Conservation (phyloP, 2,113 vertebrate species). For the Ophiodon elongatus region DNA sequence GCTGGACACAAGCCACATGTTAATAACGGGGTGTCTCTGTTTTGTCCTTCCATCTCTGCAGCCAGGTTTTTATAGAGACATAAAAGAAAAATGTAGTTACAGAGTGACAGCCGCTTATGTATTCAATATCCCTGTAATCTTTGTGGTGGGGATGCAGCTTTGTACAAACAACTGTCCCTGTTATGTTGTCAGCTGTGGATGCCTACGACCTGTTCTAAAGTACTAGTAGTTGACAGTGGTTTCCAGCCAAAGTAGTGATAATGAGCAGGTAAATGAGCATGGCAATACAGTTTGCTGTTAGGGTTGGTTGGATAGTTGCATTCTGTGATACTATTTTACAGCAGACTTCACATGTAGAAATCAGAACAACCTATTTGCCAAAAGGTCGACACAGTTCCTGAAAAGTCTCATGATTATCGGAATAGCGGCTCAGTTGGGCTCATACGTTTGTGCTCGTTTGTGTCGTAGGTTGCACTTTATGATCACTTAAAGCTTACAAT, state of each 20-base stretch:
- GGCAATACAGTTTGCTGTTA: constrained; percentile 2
- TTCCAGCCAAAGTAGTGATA: constrained; percentile 12
- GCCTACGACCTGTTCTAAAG: constrained; percentile 11
- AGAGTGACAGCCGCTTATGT: not conserved
- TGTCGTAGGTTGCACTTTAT: not conserved
- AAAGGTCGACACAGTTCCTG: not conserved
- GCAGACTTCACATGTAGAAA: not conserved
- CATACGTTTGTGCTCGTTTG: not conserved
- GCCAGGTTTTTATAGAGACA: constrained; percentile 5
- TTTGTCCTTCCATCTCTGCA: constrained; percentile 23
- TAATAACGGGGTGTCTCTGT: not conserved
- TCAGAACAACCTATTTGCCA: not conserved
- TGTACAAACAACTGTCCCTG: not conserved
- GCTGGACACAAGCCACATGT: constrained; percentile 18
- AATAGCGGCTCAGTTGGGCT: not conserved
- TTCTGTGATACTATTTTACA: not conserved
- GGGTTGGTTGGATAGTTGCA: constrained; percentile 17
- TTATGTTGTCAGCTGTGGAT: no score
- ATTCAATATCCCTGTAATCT: not conserved
- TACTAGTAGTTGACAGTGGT: not conserved
- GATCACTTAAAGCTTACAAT: constrained; percentile 9
- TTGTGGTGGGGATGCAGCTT: not conserved
- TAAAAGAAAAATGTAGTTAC: constrained; percentile 1
- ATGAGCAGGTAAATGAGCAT: not conserved
- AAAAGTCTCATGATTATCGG: not conserved